phyloP scores from a whole-genome alignment of 1,140 invertebrate genomes.

The Lepidostoma basale region DNA sequence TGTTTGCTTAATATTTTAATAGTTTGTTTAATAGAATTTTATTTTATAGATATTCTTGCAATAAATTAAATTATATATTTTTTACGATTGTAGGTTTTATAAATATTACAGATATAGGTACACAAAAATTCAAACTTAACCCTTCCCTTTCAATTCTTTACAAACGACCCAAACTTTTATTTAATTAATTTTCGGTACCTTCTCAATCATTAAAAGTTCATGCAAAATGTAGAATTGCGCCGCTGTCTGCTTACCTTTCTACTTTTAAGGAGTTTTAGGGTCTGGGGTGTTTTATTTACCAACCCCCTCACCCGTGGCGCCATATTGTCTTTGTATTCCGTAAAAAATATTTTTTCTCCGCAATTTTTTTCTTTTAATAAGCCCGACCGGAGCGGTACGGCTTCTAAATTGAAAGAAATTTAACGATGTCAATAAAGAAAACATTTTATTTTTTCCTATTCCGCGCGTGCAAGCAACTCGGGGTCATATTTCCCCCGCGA shows the following conservation, averaged over 20 bases:
- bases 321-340: slow-evolving; percentile 26
- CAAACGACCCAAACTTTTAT: no score
- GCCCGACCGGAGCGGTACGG: slow-evolving; percentile 4
- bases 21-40: no score
- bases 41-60: no score
- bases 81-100: no score
- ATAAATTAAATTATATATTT: no score
- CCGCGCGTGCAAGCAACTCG: neutral
- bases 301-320: neutral
- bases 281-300: neutral
- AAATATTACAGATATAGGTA: no score
- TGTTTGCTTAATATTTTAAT: no score
- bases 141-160: no score
- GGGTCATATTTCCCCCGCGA: slow-evolving; percentile 19
- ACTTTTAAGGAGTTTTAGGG: slow-evolving; percentile 2
- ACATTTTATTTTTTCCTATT: slow-evolving; percentile 22
- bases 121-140: no score
- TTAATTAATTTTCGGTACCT: no score
- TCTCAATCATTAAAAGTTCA: no score
- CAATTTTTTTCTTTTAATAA: slow-evolving; percentile 28
- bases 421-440: slow-evolving; percentile 31
- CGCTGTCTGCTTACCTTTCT: neutral
- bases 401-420: slow-evolving; percentile 29
- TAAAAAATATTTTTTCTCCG: slow-evolving; percentile 15
- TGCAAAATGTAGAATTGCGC: slow-evolving; percentile 4